phyloP scores from a whole-genome alignment of 2,113 vertebrate species.

The Pangasianodon gigas region DNA sequence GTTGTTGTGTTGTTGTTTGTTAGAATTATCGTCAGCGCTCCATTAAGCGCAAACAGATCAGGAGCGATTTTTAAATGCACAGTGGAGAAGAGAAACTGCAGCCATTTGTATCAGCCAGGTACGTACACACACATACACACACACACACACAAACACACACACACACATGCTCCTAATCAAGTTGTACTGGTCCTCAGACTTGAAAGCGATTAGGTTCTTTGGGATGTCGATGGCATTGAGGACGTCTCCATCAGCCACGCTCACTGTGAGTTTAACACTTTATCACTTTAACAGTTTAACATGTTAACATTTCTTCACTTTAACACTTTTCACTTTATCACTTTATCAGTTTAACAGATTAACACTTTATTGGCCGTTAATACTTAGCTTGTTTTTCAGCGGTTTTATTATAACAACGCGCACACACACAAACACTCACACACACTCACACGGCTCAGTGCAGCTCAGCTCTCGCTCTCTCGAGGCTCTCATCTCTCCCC shows the following conservation, averaged over 20 bases:
- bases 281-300: neutral
- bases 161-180: too few relatives aligned
- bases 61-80: neutral
- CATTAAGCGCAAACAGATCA: neutral
- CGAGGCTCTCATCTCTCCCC: too few relatives aligned
- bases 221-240: conserved; percentile 37
- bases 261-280: conserved; percentile 30
- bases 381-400: too few relatives aligned
- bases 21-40: conserved; percentile 2
- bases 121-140: neutral
- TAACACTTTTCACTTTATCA: too few relatives aligned
- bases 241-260: neutral
- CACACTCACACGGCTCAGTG: too few relatives aligned
- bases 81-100: neutral
- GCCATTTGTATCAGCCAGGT: neutral
- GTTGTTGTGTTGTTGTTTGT: neutral
- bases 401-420: too few relatives aligned
- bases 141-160: neutral
- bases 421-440: too few relatives aligned
- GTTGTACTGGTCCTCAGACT: conserved; percentile 3
- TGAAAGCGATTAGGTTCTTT: neutral
- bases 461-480: too few relatives aligned
- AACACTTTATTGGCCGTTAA: too few relatives aligned
- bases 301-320: neutral
- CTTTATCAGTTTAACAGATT: too few relatives aligned